Evolutionary conservation across 2,113 vertebrate species (phyloP).

Genomic region (Malurus elegans): DNA sequence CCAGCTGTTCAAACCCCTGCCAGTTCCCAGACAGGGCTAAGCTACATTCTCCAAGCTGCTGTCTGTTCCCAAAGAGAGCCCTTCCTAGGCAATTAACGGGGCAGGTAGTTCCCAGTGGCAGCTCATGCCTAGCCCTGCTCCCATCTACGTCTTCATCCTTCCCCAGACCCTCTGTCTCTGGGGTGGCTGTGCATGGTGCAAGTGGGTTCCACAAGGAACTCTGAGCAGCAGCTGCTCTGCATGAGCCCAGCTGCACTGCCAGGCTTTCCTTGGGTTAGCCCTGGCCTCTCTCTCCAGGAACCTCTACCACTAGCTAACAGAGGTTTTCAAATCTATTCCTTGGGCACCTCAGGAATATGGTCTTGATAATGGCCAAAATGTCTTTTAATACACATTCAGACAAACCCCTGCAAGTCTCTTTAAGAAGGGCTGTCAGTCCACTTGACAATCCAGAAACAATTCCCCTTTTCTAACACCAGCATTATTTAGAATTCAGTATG

Average conservation of each 20-base stretch:
- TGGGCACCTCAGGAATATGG: background rate
- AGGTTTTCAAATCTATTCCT: background rate
- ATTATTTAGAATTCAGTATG: background rate
- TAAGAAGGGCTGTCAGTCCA: background rate
- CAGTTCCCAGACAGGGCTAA: background rate
- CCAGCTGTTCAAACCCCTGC: constrained; percentile 4
- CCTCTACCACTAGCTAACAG: background rate
- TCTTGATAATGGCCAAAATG: background rate
- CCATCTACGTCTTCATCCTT: background rate
- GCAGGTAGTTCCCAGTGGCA: background rate
- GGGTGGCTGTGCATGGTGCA: background rate
- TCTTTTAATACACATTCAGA: background rate
- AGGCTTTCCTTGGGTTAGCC: background rate
- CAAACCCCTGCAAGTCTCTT: background rate
- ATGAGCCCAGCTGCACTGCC: background rate
- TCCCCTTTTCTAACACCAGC: background rate
- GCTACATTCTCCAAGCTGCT: background rate
- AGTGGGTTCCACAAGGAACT: background rate
- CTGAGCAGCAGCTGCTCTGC: background rate
- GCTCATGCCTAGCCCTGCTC: background rate
- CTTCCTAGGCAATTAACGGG: background rate
- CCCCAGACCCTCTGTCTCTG: background rate
- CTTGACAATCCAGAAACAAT: background rate
- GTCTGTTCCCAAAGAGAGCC: background rate
- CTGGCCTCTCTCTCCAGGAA: background rate